phyloP scores from a whole-genome alignment of 1,140 invertebrate species.

The Eurosta solidaginis region DNA sequence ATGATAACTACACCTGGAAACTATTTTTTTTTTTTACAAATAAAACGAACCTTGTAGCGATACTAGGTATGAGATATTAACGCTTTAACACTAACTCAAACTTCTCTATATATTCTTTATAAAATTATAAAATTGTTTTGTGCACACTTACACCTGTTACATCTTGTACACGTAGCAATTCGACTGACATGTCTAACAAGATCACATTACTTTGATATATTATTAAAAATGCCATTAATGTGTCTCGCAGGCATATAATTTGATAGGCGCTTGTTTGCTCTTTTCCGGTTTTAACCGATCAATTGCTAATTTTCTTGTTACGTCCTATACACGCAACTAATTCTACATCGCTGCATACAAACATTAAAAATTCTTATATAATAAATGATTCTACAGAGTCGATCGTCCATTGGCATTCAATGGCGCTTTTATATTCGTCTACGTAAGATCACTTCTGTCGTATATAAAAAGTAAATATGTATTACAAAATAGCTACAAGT shows the following conservation, averaged over 20 bases:
- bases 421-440: background rate
- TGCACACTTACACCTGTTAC: background rate
- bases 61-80: too few species aligned
- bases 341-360: background rate
- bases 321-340: background rate
- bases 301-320: background rate
- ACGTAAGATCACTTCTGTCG: background rate
- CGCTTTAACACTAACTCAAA: too few species aligned
- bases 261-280: background rate
- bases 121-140: too few species aligned
- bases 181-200: background rate
- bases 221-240: background rate
- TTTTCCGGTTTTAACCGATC: background rate
- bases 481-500: conserved; percentile 4
- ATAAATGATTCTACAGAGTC: background rate
- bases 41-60: too few species aligned
- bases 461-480: background rate
- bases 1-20: too few species aligned
- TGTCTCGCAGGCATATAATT: background rate
- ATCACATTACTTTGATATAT: background rate
- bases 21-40: too few species aligned
- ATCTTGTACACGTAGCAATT: background rate
- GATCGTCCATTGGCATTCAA: background rate
- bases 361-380: background rate
- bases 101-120: background rate